A percentile compares a stretch with the other conserved stretches of the same genome.
These are phyloP conservation scores for Galerucella nymphaeae DNA, from an alignment of 2,888 invertebrate species.

Conservation along the genomic window DNA sequence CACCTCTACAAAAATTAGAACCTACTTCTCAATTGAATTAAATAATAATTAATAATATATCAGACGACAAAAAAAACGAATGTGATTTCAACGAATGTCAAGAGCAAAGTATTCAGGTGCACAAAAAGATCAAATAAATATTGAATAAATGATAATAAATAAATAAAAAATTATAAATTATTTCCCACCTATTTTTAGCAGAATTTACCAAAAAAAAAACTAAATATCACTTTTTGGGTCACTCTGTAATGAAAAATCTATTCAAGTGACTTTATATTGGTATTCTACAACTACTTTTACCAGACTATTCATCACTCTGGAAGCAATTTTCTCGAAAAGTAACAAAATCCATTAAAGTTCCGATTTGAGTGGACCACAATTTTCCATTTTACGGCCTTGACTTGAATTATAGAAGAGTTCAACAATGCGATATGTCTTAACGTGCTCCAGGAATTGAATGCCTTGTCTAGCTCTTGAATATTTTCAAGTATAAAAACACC, in stretches of 20 bases:
- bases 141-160: too few relatives aligned
- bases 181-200: too few relatives aligned
- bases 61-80: too few relatives aligned
- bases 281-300: not conserved
- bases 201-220: too few relatives aligned
- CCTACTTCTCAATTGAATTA: too few relatives aligned
- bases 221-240: not conserved
- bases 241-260: not conserved
- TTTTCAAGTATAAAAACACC: not conserved
- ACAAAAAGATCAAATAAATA: too few relatives aligned
- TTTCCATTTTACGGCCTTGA: slow-evolving; percentile 20
- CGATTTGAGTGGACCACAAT: slow-evolving; percentile 23
- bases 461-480: not conserved
- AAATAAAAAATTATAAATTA: too few relatives aligned
- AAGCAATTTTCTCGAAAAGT: slow-evolving; percentile 23
- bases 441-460: not conserved
- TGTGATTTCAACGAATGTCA: too few relatives aligned
- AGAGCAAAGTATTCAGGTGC: too few relatives aligned
- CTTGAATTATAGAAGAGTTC: slow-evolving; percentile 7
- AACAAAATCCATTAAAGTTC: slow-evolving; percentile 27
- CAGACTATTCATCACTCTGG: slow-evolving; percentile 16
- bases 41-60: too few relatives aligned
- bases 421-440: not conserved
- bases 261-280: not conserved
- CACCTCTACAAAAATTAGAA: too few relatives aligned